Evolutionary conservation across 2,113 vertebrate species (phyloP).

Genomic region (Promerops cafer): DNA sequence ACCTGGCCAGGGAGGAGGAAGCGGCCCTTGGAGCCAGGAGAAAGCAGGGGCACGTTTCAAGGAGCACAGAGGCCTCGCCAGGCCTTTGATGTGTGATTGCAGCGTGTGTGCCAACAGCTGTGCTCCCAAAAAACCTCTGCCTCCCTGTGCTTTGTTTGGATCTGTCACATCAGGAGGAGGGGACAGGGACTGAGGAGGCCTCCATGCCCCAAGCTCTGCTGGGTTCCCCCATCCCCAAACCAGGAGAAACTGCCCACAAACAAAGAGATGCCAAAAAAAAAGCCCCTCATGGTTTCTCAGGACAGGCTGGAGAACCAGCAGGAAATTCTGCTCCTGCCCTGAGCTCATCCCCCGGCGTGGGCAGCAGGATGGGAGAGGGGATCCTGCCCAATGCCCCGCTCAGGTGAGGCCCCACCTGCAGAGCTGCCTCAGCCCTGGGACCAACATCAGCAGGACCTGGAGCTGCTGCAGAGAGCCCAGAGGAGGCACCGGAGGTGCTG

Average conservation of each 20-base stretch:
- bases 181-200: background rate
- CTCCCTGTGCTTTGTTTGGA: background rate
- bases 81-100: background rate
- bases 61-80: background rate
- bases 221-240: background rate
- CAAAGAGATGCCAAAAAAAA: background rate
- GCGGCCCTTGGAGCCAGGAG: background rate
- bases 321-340: background rate
- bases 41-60: background rate
- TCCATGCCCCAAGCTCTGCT: rapidly evolving
- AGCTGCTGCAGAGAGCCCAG: too few species aligned
- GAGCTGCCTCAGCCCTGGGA: background rate
- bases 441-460: background rate
- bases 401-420: background rate
- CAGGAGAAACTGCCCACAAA: background rate
- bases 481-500: background rate
- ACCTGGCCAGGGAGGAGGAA: background rate
- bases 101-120: background rate
- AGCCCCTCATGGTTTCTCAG: rapidly evolving
- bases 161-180: background rate
- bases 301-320: rapidly evolving
- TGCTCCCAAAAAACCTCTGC: background rate
- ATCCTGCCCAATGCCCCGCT: background rate
- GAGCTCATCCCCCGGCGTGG: background rate
- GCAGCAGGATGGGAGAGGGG: background rate